A percentile compares a stretch with the other conserved stretches of the same genome.
Conservation (phyloP, 2,888 invertebrate genomes). For the Hedya salicella region DNA sequence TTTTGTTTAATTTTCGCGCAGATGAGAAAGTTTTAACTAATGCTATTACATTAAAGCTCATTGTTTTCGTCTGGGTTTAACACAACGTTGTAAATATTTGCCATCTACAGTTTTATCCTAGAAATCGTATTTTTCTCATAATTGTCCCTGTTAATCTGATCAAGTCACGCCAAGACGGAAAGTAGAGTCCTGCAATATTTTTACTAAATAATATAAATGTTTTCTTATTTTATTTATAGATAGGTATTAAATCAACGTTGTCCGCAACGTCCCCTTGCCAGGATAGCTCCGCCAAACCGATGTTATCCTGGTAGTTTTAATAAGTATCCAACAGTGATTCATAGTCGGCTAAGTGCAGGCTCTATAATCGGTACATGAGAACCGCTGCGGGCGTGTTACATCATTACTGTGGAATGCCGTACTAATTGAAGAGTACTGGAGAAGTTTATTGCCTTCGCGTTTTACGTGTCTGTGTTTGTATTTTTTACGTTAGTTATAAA, state of each 20-base stretch:
- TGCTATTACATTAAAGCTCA: not conserved
- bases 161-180: not conserved
- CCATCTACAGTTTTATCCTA: no score
- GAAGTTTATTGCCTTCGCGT: slow-evolving; percentile 52
- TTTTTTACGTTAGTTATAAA: slow-evolving; percentile 37
- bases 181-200: not conserved
- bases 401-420: slow-evolving; percentile 67
- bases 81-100: no score
- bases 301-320: slow-evolving; percentile 41
- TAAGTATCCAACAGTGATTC: slow-evolving; percentile 38
- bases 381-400: slow-evolving; percentile 54
- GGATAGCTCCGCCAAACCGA: slow-evolving; percentile 37
- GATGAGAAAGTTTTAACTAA: slow-evolving; percentile 1
- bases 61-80: slow-evolving; percentile 15
- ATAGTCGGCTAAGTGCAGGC: slow-evolving; percentile 50
- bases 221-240: not conserved
- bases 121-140: no score
- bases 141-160: slow-evolving; percentile 4
- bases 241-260: not conserved
- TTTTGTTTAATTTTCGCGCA: slow-evolving; percentile 21
- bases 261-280: slow-evolving; percentile 3
- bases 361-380: slow-evolving; percentile 50
- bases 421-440: slow-evolving; percentile 60
- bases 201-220: not conserved
- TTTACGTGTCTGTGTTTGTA: slow-evolving; percentile 42